Base-by-base conservation (phyloP, 2,797 vertebrate genomes). In the Etheostoma perlongum region DNA sequence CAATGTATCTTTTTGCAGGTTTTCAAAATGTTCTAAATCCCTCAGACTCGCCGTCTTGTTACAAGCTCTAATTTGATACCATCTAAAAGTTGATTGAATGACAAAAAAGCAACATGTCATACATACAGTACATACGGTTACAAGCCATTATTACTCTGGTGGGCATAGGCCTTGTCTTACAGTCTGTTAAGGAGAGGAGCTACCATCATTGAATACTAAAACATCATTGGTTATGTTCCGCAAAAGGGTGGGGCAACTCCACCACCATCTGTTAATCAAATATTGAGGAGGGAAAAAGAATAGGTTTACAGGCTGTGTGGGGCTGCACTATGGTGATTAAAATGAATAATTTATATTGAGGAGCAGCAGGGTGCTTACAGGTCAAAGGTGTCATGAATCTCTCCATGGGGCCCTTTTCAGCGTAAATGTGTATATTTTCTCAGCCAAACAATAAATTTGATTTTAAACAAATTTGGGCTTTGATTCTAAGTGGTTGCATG, bases 271-370 rank as follows among this genome's bases (percentile, higher is more conserved):
- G 78, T 85, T 58, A 78, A 88, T 94, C 79, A 94, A 94, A 94
- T 91, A 95, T 94, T 92, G 58, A 94, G 76, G 67, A 84, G 69
- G 85, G 84, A 77, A 88, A 88, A 90, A 85, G 90, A 92, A 86
- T 90, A 92, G 82, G 88, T 89, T 93, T 90, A 90, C 91, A 88
- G 14, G 9, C 68, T 84, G 80, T 68, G 82, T 61, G 33, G 63
- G 44, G 81, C 74, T 71, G 81, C 83, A 75, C 76, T 82, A 79
- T 69, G 79, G 76, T 83, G 79, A 79, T 88, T 87, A 73, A 59
- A 65, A 78, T 95, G 47, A 89, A 95, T 94, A 81, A 95, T 95
- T 92, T n/a, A 95, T 83, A 27, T 1, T 30, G 65, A 77, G 79
- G 57, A 80, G 75, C 84, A 89, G 85, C 84, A 83, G 85, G 81